Evolutionary conservation across 2,113 vertebrate genomes (phyloP).

Genomic region (Larimichthys polyactis): DNA sequence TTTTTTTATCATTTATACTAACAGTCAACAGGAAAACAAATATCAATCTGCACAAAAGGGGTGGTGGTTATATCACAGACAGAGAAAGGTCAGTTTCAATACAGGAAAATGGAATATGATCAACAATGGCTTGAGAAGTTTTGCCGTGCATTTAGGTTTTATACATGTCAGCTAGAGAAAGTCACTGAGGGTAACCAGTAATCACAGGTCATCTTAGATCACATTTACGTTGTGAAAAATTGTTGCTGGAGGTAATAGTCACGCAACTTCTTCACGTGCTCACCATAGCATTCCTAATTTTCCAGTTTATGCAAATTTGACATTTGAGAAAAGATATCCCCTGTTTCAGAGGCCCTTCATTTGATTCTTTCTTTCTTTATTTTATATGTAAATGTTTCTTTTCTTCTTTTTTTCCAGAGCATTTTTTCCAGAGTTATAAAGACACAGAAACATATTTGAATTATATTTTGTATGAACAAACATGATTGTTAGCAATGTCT

Average conservation of each 20-base stretch:
- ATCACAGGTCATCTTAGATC: conserved; percentile 13
- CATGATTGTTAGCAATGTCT: background rate
- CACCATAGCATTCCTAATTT: background rate
- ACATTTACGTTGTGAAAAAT: background rate
- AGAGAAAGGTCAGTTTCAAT: background rate
- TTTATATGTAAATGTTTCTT: background rate
- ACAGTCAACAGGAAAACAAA: background rate
- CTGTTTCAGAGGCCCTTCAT: background rate
- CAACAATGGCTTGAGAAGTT: background rate
- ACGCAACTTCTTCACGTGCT: conserved; percentile 3
- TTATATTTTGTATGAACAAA: background rate
- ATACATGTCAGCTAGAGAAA: background rate
- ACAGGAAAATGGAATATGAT: background rate
- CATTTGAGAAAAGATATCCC: background rate
- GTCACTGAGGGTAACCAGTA: background rate
- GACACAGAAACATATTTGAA: background rate
- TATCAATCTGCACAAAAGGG: background rate
- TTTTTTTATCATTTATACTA: background rate
- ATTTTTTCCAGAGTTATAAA: background rate
- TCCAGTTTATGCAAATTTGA: background rate
- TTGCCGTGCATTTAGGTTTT: background rate
- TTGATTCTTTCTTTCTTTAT: background rate
- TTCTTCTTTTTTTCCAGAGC: too few relatives aligned
- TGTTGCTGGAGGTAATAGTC: background rate
- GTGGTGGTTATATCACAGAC: too few relatives aligned